A percentile compares a stretch with the other conserved stretches of the same genome.
Evolutionary conservation across 2,113 vertebrate genomes (phyloP).

Genomic region (Gymnarchus niloticus): DNA sequence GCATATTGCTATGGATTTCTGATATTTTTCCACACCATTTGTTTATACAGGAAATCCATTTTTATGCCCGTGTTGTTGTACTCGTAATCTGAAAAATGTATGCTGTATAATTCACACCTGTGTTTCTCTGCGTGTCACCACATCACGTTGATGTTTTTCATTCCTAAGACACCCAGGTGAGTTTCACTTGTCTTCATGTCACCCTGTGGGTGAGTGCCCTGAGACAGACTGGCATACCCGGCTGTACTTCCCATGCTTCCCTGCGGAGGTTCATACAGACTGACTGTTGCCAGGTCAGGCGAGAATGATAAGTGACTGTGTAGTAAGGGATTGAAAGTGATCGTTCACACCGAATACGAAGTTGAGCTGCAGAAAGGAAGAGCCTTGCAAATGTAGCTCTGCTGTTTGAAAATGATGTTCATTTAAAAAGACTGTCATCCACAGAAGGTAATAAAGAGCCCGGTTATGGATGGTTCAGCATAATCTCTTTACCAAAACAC

Average conservation of each 20-base stretch:
- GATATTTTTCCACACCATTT: too few species aligned
- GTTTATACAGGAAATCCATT: neutral
- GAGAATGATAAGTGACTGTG: too few species aligned
- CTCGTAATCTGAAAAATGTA: too few species aligned
- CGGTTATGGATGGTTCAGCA: neutral
- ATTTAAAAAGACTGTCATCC: neutral
- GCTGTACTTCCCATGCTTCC: neutral
- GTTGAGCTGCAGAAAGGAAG: neutral
- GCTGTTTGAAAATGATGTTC: neutral
- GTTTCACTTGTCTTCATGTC: too few species aligned
- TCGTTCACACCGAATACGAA: neutral
- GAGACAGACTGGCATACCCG: neutral
- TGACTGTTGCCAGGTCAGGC: neutral
- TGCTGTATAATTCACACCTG: too few species aligned
- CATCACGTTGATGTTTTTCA: too few species aligned
- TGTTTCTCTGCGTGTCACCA: too few species aligned
- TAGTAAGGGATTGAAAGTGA: neutral
- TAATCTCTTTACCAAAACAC: slow-evolving; percentile 10
- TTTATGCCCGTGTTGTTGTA: too few species aligned
- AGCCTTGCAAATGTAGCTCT: neutral
- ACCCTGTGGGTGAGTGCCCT: neutral
- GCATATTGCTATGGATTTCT: too few species aligned
- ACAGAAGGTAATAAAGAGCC: neutral
- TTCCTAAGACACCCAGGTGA: too few species aligned
- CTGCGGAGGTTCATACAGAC: neutral